Conservation (phyloP, 2,113 vertebrate species). For the Morphnarchus princeps region DNA sequence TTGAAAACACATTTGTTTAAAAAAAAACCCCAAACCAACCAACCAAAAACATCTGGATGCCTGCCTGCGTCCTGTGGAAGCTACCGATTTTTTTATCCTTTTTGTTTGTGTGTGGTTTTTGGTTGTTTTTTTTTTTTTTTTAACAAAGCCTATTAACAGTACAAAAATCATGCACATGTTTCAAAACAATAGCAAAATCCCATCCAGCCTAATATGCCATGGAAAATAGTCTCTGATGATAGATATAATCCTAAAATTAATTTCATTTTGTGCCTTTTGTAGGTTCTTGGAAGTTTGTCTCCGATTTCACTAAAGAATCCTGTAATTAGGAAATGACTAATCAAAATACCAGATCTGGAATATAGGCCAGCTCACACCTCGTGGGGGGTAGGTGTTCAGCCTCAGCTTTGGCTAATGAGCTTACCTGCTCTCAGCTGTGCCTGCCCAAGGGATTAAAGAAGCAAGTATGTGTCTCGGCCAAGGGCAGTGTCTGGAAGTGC, state of each 20-base stretch:
- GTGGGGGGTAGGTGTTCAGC: neutral
- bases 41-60: neutral
- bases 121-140: neutral
- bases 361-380: neutral
- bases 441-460: neutral
- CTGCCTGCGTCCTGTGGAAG: neutral
- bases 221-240: neutral
- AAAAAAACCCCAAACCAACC: neutral
- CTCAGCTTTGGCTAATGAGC: neutral
- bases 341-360: neutral
- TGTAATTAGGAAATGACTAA: neutral
- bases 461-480: neutral
- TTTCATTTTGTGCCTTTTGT: neutral
- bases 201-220: neutral
- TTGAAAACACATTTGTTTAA: neutral
- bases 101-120: neutral
- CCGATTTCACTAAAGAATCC: neutral
- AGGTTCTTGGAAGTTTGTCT: neutral
- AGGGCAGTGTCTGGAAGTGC: neutral
- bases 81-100: neutral
- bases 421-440: neutral
- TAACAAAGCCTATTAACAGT: neutral
- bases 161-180: neutral
- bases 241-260: neutral
- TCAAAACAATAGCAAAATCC: neutral